Evolutionary conservation across 1,140 invertebrate species (phyloP), one percentile per base, ranked within the genome.

Genomic region (Probaryconus sp.): DNA sequence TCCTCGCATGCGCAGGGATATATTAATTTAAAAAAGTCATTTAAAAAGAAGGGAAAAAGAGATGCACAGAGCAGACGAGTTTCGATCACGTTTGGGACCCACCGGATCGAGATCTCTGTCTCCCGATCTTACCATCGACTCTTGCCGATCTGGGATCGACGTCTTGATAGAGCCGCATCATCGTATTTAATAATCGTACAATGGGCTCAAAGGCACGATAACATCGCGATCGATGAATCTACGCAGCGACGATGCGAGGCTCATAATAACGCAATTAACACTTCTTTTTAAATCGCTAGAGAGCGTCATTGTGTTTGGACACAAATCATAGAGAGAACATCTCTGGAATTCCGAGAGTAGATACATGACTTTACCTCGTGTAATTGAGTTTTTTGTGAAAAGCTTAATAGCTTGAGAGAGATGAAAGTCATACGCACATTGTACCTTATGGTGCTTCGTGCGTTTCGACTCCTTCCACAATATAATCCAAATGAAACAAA

Each of bases 231-330:
- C 75, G 69, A 65, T 43, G 17, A 14, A 18, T 43, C 69, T 40
- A 47, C 63, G 69, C 70, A 61, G 64, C 55, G 55, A 70, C 74
- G 61, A 77, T 74, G 20, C 68, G 38, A 47, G 42, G 65, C 58
- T 75, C 68, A 77, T 80, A 80, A 81, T 77, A 80, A 80, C 77
- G 74, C 76, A 82, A 82, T 82, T 82, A 82, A 82, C 80, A 81
- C 80, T 79, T 78, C 78, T 78, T 80, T 80, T 77, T 63, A 31
- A 63, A 55, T 53, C 70, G 30, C 64, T 61, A 73, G 53, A 74
- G 47, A 53, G 50, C 71, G 68, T 72, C 68, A 72, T 76, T 73
- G 71, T 79, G 76, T 79, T 77, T 79, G 78, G 76, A 79, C 78
- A 77, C 76, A 78, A 77, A 77, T 77, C 68, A 73, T 69, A 77